Conservation (phyloP, 1,140 invertebrate genomes). For the Steinernema feltiae region DNA sequence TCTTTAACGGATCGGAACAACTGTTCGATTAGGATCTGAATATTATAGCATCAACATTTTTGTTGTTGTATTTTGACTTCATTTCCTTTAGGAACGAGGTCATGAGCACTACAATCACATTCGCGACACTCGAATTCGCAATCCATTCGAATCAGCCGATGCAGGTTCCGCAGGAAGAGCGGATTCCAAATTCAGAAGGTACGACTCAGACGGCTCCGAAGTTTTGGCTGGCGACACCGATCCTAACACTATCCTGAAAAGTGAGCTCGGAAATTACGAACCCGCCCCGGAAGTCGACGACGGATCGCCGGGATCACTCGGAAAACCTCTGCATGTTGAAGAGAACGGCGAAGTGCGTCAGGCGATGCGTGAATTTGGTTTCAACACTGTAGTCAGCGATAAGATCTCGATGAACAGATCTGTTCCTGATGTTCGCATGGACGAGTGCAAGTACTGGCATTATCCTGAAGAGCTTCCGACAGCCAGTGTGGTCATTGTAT, state of each 20-base stretch:
- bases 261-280: slow-evolving; percentile 50
- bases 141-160: background rate
- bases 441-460: slow-evolving; percentile 79
- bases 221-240: slow-evolving; percentile 44
- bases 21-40: background rate
- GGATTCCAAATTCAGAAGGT: background rate
- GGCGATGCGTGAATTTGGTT: slow-evolving; percentile 49
- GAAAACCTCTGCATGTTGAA: slow-evolving; percentile 44
- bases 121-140: background rate
- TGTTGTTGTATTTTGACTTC: background rate
- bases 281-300: slow-evolving; percentile 33
- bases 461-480: slow-evolving; percentile 80
- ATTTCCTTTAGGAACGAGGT: background rate
- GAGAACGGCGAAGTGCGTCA: slow-evolving; percentile 34
- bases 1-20: too few species aligned
- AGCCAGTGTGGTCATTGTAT: slow-evolving; percentile 92
- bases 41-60: background rate
- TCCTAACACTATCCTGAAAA: slow-evolving; percentile 45
- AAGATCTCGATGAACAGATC: slow-evolving; percentile 79
- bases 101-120: background rate
- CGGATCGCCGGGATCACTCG: slow-evolving; percentile 50
- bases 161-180: background rate
- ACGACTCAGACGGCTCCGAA: slow-evolving; percentile 19
- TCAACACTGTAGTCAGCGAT: slow-evolving; percentile 69
- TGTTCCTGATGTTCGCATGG: slow-evolving; percentile 74